Percentiles rank a stretch among this genome's conserved stretches.
phyloP scores from a whole-genome alignment of 1,140 invertebrate genomes.

The Hetaerina americana region DNA sequence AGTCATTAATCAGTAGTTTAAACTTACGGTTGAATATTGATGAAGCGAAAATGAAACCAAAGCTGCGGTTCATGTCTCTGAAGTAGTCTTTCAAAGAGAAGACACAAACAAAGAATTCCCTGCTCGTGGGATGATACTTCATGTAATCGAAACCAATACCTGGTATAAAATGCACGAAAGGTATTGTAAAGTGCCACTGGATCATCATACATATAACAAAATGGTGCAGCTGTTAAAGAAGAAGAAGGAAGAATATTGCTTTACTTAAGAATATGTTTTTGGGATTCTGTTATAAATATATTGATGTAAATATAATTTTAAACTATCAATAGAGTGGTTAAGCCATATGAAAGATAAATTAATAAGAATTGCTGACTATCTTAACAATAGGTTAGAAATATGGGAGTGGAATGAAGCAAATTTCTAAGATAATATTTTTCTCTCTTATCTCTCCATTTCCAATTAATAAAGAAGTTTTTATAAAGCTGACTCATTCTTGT shows the following conservation, averaged over 20 bases:
- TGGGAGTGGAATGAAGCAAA: too few species aligned
- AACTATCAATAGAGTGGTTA: too few species aligned
- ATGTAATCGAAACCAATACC: constrained; percentile 85
- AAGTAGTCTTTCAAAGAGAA: constrained; percentile 80
- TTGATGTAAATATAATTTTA: too few species aligned
- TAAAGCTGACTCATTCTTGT: too few species aligned
- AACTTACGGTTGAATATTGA: constrained; percentile 83
- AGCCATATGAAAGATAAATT: too few species aligned
- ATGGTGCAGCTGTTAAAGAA: constrained; percentile 62
- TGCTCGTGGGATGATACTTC: constrained; percentile 80
- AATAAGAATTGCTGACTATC: too few species aligned
- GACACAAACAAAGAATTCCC: constrained; percentile 67
- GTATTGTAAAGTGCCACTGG: constrained; percentile 75
- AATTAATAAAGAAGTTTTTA: too few species aligned
- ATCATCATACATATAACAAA: constrained; percentile 87
- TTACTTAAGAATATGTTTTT: not conserved
- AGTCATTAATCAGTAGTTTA: too few species aligned
- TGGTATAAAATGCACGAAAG: constrained; percentile 79
- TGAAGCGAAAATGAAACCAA: constrained; percentile 78
- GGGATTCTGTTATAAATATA: not conserved
- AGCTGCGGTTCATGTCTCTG: constrained; percentile 79
- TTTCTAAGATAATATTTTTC: too few species aligned
- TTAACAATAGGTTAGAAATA: too few species aligned
- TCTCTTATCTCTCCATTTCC: too few species aligned
- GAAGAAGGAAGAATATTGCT: constrained; percentile 2